Evolutionary conservation across 2,797 vertebrate genomes (phyloP).

Genomic region (Rousettus madagascariensis): DNA sequence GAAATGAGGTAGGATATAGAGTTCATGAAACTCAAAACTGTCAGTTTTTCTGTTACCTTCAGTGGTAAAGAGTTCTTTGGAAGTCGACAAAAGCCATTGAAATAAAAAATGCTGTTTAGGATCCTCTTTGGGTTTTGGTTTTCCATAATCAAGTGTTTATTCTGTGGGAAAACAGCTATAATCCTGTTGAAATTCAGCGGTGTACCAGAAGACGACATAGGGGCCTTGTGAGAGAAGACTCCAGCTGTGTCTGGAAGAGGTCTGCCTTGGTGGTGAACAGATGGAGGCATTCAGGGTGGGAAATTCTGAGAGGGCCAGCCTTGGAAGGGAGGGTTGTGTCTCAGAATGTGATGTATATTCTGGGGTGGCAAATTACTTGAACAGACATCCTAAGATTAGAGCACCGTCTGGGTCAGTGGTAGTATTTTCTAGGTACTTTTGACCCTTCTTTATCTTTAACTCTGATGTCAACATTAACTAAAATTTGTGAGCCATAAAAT

Average conservation of each 20-base stretch:
- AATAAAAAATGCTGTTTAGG: conserved; percentile 35
- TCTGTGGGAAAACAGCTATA: conserved; percentile 4
- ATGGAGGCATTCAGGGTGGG: not conserved
- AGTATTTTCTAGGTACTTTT: conserved; percentile 40
- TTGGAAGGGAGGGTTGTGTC: not conserved
- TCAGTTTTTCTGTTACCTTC: conserved; percentile 29
- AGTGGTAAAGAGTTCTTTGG: not conserved
- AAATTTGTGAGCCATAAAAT: conserved; percentile 28
- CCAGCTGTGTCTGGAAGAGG: not conserved
- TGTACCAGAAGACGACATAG: not conserved
- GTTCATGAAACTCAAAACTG: not conserved
- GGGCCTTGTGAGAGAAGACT: not conserved
- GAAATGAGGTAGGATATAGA: not conserved
- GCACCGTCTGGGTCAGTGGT: not conserved
- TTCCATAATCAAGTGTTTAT: conserved; percentile 36
- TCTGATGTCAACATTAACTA: not conserved
- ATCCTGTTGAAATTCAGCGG: conserved; percentile 30
- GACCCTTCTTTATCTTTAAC: conserved; percentile 38
- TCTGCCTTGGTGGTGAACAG: not conserved
- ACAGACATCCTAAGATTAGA: conserved; percentile 1
- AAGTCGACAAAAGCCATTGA: conserved; percentile 34
- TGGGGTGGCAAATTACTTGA: not conserved
- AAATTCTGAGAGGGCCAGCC: not conserved
- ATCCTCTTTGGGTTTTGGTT: conserved; percentile 42
- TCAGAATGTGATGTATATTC: not conserved